Percentiles rank a stretch among this genome's conserved stretches.
Conservation (phyloP, 2,888 invertebrate genomes). For the Onthophagus sagittarius region DNA sequence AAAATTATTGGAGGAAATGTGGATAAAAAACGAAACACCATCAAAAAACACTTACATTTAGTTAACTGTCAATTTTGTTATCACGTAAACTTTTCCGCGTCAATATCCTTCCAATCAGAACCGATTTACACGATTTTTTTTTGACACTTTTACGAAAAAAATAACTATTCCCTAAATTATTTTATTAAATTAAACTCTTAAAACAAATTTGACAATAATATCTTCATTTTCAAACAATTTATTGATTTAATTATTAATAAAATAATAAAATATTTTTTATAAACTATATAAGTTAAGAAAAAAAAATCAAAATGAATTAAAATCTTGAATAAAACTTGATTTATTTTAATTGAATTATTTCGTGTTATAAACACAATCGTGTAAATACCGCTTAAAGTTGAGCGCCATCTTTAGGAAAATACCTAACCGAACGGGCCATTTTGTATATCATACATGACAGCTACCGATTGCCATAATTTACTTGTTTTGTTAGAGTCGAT, state of each 20-base stretch:
- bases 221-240: too few species aligned
- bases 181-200: background rate
- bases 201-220: too few species aligned
- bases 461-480: conserved; percentile 26
- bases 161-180: background rate
- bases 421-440: conserved; percentile 42
- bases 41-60: background rate
- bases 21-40: background rate
- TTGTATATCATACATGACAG: conserved; percentile 30
- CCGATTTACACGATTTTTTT: background rate
- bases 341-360: background rate
- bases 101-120: background rate
- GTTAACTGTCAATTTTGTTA: background rate
- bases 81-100: background rate
- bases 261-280: too few species aligned
- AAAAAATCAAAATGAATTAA: too few species aligned
- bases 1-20: conserved; percentile 13
- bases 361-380: conserved; percentile 19
- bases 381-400: background rate
- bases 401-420: conserved; percentile 51
- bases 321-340: too few species aligned
- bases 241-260: too few species aligned
- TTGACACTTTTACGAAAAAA: background rate
- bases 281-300: too few species aligned
- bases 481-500: conserved; percentile 16